Evolutionary conservation across 2,888 invertebrate species (phyloP), one percentile per base, ranked within the genome.

Genomic region (Anthrax anthrax): DNA sequence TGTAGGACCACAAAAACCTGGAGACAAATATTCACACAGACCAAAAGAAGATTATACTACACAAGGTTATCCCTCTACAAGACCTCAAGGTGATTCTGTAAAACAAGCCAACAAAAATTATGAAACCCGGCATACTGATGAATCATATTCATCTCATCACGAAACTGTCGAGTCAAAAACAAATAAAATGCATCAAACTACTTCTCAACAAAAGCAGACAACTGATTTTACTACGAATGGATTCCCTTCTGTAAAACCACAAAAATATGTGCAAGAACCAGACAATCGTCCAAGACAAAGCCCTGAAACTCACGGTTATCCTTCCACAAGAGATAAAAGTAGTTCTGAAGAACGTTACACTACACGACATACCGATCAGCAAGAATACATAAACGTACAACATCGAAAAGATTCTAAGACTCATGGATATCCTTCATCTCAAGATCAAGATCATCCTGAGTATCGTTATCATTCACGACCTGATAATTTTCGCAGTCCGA

Each of bases 221-320:
- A 49, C 39, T 5, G 59, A 60, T 38, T 61, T 59, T 39, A 56
- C 56, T 37, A 62, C 61, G 2, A 62, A 63, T 16, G 61, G 61
- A 5, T 63, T 61, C 39, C 63, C 63, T 3, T 62, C 61, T 42
- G 61, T 58, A 9, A 57, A 53, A 32, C 27, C 60, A 1, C 54
- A 60, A 41, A 60, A 59, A 16, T 10, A 14, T 10, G 29, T 32
- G 3, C 47, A 43, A 36, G 45, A 29, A 39, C 44, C 29, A 36
- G 47, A 44, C 37, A 47, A 49, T 2, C 17, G 32, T 19, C 36
- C 46, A 23, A 18, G 19, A 23, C 46, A 27, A 10, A 39, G 29
- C 18, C 23, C 23, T 23, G 23, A 23, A 23, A 57, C 60, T 4
- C 58, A 59, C 5, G 61, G 61, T 1, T 60, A 58, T 43, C 60